Evolutionary conservation across 2,113 vertebrate genomes (phyloP).

Genomic region (Glareola pratincola): DNA sequence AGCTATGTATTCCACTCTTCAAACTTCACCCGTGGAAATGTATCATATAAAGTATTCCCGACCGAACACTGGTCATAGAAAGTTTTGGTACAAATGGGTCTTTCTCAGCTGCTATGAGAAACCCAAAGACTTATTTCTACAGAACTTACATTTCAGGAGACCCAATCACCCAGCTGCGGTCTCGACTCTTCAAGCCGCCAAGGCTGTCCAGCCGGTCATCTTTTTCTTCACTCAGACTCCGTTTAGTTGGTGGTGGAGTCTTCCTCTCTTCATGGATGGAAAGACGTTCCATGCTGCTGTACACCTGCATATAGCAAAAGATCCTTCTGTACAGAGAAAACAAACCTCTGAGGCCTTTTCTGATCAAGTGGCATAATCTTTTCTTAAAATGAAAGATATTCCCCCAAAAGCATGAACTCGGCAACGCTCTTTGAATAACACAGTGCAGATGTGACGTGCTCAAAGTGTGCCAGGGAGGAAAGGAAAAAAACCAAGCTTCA

Average conservation of each 20-base stretch:
- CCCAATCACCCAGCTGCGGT: constrained; percentile 91
- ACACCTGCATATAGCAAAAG: constrained; percentile 77
- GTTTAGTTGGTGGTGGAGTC: constrained; percentile 88
- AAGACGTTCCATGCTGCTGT: constrained; percentile 96
- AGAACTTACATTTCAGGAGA: constrained; percentile 92
- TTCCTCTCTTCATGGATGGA: constrained; percentile 90
- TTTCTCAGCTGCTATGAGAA: background rate
- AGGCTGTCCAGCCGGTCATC: constrained; percentile 85
- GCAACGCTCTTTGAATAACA: background rate
- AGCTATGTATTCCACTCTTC: background rate
- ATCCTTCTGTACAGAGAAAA: background rate
- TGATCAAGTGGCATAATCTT: background rate
- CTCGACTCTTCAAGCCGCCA: constrained; percentile 82
- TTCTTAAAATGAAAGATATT: background rate
- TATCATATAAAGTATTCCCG: background rate
- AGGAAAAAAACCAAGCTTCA: background rate
- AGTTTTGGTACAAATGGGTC: background rate
- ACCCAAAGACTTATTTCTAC: background rate
- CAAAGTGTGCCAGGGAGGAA: background rate
- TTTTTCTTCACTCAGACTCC: constrained; percentile 94
- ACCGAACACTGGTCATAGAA: background rate
- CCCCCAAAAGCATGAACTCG: background rate
- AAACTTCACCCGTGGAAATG: background rate
- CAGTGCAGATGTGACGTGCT: background rate
- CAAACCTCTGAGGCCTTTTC: background rate